Conservation (phyloP, 2,888 invertebrate genomes). For the Harpalus rubripes region DNA sequence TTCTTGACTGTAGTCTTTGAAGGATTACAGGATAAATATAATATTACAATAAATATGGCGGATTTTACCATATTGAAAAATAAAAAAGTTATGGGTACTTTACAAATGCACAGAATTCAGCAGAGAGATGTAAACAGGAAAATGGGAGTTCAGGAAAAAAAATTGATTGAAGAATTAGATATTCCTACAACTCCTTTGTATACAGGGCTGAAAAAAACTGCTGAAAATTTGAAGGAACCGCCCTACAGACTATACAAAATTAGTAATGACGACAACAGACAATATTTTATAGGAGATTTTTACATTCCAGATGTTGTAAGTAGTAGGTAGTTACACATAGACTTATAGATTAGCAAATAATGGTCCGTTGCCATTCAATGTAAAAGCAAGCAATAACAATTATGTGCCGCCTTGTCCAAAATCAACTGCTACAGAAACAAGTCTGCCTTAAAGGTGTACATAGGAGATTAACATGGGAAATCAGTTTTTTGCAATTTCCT, state of each 20-base stretch:
- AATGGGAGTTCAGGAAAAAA: conserved; percentile 71
- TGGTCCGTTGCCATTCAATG: too few relatives aligned
- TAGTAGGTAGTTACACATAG: neutral
- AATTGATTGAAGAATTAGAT: conserved; percentile 71
- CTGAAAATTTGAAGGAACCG: conserved; percentile 76
- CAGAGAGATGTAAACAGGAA: conserved; percentile 82
- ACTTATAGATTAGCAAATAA: too few relatives aligned
- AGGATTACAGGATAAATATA: conserved; percentile 88
- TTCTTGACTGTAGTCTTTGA: conserved; percentile 89
- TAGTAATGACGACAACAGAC: conserved; percentile 79
- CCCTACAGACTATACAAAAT: conserved; percentile 82
- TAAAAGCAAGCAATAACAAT: too few relatives aligned
- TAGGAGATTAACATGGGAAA: too few relatives aligned
- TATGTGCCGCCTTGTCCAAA: too few relatives aligned
- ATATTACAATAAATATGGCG: conserved; percentile 83
- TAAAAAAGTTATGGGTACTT: conserved; percentile 85
- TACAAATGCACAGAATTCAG: conserved; percentile 87
- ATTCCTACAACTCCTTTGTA: conserved; percentile 67
- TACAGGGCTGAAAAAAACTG: conserved; percentile 71
- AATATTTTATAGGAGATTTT: conserved; percentile 82
- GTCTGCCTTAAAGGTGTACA: too few relatives aligned
- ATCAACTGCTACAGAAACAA: too few relatives aligned
- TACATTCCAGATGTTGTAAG: conserved; percentile 81
- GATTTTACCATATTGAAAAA: conserved; percentile 85
- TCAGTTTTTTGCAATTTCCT: too few relatives aligned